Conservation (phyloP, 2,888 invertebrate genomes). For the Cataglyphis livida region DNA sequence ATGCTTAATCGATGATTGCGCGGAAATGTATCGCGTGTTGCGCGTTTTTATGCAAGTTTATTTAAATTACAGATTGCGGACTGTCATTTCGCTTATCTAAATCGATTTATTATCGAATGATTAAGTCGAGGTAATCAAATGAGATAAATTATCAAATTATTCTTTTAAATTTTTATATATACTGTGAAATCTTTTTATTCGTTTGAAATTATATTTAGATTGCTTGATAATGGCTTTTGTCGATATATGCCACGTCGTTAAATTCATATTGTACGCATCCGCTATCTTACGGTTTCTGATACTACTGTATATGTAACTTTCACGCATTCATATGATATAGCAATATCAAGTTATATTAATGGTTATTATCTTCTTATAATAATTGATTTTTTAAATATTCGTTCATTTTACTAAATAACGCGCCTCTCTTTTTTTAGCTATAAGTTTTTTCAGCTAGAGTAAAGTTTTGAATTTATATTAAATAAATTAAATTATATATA, state of each 20-base stretch:
- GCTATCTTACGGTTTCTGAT: constrained; percentile 15
- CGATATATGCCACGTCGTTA: neutral
- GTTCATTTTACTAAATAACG: neutral
- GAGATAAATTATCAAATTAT: constrained; percentile 2
- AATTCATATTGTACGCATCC: neutral
- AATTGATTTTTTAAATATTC: neutral
- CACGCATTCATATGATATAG: neutral
- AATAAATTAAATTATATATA: neutral
- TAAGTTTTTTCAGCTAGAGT: neutral
- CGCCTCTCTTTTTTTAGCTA: neutral
- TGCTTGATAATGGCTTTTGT: neutral
- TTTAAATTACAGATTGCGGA: neutral
- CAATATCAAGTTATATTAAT: neutral
- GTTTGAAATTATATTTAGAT: neutral
- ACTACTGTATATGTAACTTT: constrained; percentile 1
- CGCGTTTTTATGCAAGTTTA: neutral
- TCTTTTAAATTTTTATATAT: neutral
- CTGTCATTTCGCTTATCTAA: neutral
- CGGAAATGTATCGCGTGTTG: constrained; percentile 9
- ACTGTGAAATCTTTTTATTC: neutral
- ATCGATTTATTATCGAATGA: neutral
- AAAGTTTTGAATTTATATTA: neutral
- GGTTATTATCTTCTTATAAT: neutral
- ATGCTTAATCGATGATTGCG: constrained; percentile 7
- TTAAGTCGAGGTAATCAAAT: neutral